A percentile compares a stretch with the other conserved stretches of the same genome.
phyloP scores from a whole-genome alignment of 1,140 invertebrate species.

The Ericerus pela region DNA sequence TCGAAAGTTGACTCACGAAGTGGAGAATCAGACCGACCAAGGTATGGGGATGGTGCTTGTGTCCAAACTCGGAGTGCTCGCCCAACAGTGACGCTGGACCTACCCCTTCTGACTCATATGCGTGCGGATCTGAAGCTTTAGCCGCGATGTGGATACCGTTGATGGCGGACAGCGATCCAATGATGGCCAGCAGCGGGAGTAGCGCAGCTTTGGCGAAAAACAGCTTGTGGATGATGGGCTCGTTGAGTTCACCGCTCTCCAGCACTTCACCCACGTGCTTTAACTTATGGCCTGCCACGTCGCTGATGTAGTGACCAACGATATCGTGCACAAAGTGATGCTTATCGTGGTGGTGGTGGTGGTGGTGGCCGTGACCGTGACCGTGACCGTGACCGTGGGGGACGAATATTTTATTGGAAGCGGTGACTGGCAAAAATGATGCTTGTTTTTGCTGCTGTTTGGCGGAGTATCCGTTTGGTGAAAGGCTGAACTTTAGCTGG shows the following conservation, averaged over 20 bases:
- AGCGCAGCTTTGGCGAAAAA: neutral
- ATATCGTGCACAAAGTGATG: neutral
- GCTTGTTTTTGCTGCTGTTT: neutral
- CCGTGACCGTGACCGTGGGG: neutral
- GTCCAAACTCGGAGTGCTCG: neutral
- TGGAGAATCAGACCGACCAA: neutral
- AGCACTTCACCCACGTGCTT: neutral
- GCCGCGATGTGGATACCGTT: neutral
- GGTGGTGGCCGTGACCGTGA: neutral
- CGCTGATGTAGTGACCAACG: neutral
- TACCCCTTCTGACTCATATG: neutral
- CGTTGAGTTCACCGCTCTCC: neutral
- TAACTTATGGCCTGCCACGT: neutral
- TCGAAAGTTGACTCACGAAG: neutral
- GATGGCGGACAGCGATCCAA: slow-evolving; percentile 1
- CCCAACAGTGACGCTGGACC: neutral
- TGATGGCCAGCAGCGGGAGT: slow-evolving; percentile 1
- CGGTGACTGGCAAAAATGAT: neutral
- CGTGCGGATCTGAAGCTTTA: neutral
- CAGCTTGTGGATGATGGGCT: neutral
- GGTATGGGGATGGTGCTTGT: neutral
- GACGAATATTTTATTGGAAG: neutral
- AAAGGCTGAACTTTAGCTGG: neutral
- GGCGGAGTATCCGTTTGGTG: neutral
- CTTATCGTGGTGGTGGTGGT: neutral